phyloP scores from a whole-genome alignment of 2,113 vertebrate genomes.

The Mus pahari region DNA sequence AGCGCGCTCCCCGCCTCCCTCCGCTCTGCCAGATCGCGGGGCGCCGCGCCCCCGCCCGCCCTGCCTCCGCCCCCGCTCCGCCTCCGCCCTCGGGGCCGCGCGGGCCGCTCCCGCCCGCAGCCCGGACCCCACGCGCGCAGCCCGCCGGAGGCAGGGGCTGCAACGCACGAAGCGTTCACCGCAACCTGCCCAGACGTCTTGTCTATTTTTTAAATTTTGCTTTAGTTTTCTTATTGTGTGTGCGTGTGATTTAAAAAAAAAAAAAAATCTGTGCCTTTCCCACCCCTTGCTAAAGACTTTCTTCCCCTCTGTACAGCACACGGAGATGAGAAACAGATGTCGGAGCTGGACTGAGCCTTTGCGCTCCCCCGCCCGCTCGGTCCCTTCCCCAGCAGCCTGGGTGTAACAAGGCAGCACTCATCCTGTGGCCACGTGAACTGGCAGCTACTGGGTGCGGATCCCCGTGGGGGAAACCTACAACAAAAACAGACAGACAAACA shows the following conservation, averaged over 20 bases:
- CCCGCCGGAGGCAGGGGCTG: slow-evolving; percentile 57
- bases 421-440: slow-evolving; percentile 60
- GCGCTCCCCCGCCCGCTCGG: slow-evolving; percentile 23
- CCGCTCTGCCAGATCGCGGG: slow-evolving; percentile 38
- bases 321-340: slow-evolving; percentile 83
- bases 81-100: slow-evolving; percentile 72
- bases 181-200: slow-evolving; percentile 58
- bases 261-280: slow-evolving; percentile 70
- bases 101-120: slow-evolving; percentile 74
- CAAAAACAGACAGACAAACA: background rate
- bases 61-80: background rate
- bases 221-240: slow-evolving; percentile 72
- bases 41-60: slow-evolving; percentile 43
- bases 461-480: slow-evolving; percentile 49
- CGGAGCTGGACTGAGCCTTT: slow-evolving; percentile 55
- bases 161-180: background rate
- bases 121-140: slow-evolving; percentile 76
- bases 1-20: slow-evolving; percentile 69
- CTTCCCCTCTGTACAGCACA: slow-evolving; percentile 68
- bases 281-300: slow-evolving; percentile 80
- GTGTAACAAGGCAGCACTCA: slow-evolving; percentile 37
- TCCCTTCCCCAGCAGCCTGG: slow-evolving; percentile 13
- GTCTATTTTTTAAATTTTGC: slow-evolving; percentile 30
- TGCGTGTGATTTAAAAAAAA: slow-evolving; percentile 52
- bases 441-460: slow-evolving; percentile 61